phyloP scores from a whole-genome alignment of 2,797 vertebrate genomes.

The Sebastes iracundus region DNA sequence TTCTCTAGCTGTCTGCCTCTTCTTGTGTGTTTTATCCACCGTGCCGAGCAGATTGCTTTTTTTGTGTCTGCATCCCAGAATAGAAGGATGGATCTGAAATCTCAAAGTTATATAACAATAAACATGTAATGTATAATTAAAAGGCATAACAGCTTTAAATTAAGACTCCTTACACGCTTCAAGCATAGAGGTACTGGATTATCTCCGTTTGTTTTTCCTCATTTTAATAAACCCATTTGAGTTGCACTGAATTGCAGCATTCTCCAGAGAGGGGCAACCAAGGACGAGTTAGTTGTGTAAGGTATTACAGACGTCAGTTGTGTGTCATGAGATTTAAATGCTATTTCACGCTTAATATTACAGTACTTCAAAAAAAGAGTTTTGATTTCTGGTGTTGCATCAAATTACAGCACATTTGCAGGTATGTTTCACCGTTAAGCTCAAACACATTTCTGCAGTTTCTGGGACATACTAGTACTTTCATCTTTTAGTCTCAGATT shows the following conservation, averaged over 20 bases:
- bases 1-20: background rate
- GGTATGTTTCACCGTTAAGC: background rate
- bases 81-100: slow-evolving; percentile 5
- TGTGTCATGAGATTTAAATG: background rate
- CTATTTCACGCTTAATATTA: background rate
- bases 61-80: slow-evolving; percentile 12
- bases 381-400: background rate
- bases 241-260: slow-evolving; percentile 34
- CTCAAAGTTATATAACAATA: slow-evolving; percentile 17
- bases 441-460: too few relatives aligned
- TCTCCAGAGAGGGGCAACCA: slow-evolving; percentile 3
- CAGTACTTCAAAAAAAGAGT: background rate
- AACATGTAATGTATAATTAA: slow-evolving; percentile 25
- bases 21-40: background rate
- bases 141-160: background rate
- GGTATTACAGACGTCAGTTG: background rate
- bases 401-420: background rate
- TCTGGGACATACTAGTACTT: background rate
- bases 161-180: background rate
- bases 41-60: background rate
- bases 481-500: background rate
- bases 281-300: background rate
- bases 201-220: slow-evolving; percentile 23
- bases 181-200: slow-evolving; percentile 7
- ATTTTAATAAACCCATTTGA: slow-evolving; percentile 13